Conservation (phyloP, 2,888 invertebrate genomes). For the Brenthis hecate region DNA sequence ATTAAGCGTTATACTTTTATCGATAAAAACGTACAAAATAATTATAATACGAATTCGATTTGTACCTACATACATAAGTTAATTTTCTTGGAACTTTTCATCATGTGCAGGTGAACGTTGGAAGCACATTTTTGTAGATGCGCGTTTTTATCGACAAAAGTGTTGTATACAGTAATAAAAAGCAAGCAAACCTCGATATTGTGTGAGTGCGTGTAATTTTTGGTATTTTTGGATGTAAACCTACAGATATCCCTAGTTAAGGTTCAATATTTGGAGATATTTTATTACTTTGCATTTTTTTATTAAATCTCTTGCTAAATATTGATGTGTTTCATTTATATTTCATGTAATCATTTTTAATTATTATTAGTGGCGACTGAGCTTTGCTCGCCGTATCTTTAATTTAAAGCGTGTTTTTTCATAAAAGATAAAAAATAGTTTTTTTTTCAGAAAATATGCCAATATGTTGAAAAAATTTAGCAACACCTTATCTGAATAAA, state of each 20-base stretch:
- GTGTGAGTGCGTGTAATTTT: constrained; percentile 70
- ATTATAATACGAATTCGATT: neutral
- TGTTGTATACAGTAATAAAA: neutral
- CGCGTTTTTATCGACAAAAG: constrained; percentile 9
- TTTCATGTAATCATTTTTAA: neutral
- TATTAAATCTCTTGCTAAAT: constrained; percentile 81
- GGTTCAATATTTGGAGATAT: constrained; percentile 81
- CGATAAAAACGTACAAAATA: neutral
- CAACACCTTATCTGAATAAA: too few species aligned
- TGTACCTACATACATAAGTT: too few species aligned
- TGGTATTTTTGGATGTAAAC: constrained; percentile 74
- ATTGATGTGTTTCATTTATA: constrained; percentile 53
- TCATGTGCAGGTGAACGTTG: neutral
- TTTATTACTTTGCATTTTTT: constrained; percentile 82
- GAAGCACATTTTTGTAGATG: neutral
- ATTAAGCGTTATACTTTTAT: neutral
- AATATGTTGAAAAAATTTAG: too few species aligned
- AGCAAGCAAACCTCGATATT: constrained; percentile 41
- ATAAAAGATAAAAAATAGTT: too few species aligned
- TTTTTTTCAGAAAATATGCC: too few species aligned
- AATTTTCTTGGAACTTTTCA: neutral
- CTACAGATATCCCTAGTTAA: constrained; percentile 74
- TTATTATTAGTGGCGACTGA: too few species aligned
- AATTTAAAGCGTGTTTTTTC: too few species aligned
- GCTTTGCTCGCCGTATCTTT: too few species aligned